Conservation (phyloP, 2,888 invertebrate genomes). For the Drosophila prolongata region DNA sequence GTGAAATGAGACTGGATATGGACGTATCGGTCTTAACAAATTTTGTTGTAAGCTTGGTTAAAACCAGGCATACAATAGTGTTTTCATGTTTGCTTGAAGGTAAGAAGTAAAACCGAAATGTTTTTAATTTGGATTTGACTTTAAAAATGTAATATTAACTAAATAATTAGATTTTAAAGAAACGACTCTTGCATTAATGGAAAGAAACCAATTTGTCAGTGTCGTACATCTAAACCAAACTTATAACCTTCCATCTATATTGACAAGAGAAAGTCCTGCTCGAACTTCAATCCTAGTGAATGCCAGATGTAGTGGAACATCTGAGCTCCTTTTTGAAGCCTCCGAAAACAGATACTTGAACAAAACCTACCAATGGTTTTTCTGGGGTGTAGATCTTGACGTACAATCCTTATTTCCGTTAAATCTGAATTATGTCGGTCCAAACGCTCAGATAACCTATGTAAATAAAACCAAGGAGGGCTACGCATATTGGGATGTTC, state of each 20-base stretch:
- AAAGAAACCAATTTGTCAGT: constrained; percentile 58
- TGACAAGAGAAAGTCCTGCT: constrained; percentile 61
- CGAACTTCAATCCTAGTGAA: constrained; percentile 72
- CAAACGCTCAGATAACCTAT: constrained; percentile 81
- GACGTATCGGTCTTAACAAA: constrained; percentile 52
- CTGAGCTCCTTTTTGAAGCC: constrained; percentile 54
- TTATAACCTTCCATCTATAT: constrained; percentile 42
- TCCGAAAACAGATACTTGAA: constrained; percentile 75
- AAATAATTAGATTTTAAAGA: constrained; percentile 40
- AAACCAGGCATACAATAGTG: constrained; percentile 63
- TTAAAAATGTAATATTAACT: no score
- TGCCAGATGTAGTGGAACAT: constrained; percentile 58
- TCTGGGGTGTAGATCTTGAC: constrained; percentile 65
- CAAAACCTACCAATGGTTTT: constrained; percentile 82
- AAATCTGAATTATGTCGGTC: constrained; percentile 69
- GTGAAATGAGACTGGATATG: constrained; percentile 27
- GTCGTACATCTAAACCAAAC: constrained; percentile 52
- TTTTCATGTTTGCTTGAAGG: constrained; percentile 69
- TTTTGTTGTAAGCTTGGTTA: constrained; percentile 61
- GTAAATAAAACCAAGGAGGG: constrained; percentile 54
- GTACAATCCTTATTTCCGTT: constrained; percentile 53
- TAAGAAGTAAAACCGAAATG: constrained; percentile 20
- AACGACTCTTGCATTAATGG: constrained; percentile 42
- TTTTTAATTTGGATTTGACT: background rate
- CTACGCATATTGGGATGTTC: constrained; percentile 75